A percentile compares a stretch with the other conserved stretches of the same genome.
These are phyloP conservation scores for Scomber japonicus DNA, from an alignment of 2,113 vertebrate genomes.

Conservation along the genomic window DNA sequence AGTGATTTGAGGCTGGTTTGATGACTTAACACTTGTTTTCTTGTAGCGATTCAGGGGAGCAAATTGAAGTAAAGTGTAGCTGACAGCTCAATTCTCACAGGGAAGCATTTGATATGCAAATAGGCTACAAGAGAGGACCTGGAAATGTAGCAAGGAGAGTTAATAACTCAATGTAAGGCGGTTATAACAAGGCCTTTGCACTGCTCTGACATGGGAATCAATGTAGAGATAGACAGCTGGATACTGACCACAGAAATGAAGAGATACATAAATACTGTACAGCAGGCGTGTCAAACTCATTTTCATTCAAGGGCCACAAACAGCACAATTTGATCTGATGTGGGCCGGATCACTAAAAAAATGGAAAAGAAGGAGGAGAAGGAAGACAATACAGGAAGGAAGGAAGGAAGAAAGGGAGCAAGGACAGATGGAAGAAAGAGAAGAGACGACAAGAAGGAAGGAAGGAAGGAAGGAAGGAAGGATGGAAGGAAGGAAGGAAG, in stretches of 20 bases:
- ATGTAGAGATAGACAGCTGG: not conserved
- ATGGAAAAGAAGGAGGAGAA: too few species aligned
- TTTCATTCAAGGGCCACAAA: too few species aligned
- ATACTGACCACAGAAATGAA: not conserved
- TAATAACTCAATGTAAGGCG: slow-evolving; percentile 24
- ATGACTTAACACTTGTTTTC: slow-evolving; percentile 56
- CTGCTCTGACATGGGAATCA: slow-evolving; percentile 1
- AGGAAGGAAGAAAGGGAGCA: too few species aligned
- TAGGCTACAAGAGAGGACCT: slow-evolving; percentile 29
- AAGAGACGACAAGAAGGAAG: too few species aligned
- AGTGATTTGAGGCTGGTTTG: not conserved
- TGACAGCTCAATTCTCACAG: slow-evolving; percentile 56
- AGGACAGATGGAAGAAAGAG: too few species aligned
- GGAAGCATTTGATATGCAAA: slow-evolving; percentile 70
- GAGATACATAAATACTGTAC: not conserved
- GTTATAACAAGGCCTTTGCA: slow-evolving; percentile 11
- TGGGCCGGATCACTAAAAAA: too few species aligned
- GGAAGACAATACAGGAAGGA: too few species aligned
- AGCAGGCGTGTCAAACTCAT: too few species aligned
- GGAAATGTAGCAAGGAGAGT: slow-evolving; percentile 24
- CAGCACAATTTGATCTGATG: too few species aligned
- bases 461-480: too few species aligned
- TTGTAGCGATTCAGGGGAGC: slow-evolving; percentile 21
- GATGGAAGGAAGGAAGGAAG: too few species aligned
- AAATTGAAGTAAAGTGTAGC: slow-evolving; percentile 57